Conservation (phyloP, 2,888 invertebrate genomes). For the Nemurella pictetii region DNA sequence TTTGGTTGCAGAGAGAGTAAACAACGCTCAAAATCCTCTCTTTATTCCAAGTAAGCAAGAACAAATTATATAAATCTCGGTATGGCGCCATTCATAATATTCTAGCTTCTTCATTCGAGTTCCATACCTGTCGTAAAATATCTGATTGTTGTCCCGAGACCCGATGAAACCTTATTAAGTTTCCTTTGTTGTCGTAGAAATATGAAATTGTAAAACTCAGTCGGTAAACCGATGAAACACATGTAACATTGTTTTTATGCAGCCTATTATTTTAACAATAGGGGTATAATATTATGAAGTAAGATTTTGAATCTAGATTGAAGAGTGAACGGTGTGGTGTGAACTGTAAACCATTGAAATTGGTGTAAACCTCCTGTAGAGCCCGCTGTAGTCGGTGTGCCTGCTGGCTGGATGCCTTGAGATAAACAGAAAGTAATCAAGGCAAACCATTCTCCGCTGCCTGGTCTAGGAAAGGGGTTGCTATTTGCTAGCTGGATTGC, state of each 20-base stretch:
- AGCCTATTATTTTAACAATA: background rate
- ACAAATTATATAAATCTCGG: no score
- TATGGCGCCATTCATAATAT: no score
- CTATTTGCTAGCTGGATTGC: background rate
- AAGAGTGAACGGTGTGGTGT: background rate
- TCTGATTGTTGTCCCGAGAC: background rate
- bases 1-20: no score
- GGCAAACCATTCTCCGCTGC: background rate
- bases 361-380: background rate
- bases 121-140: background rate
- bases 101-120: no score
- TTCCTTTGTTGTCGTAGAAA: background rate
- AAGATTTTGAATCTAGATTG: background rate
- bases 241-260: background rate
- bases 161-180: background rate
- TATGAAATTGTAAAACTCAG: background rate
- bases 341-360: no score
- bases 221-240: background rate
- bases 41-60: no score
- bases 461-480: background rate
- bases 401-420: background rate
- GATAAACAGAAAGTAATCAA: slow-evolving; percentile 17
- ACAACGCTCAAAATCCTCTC: no score
- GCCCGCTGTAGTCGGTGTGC: background rate
- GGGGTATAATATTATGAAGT: background rate